Conservation (phyloP, 2,797 vertebrate species). For the Champsocephalus esox region DNA sequence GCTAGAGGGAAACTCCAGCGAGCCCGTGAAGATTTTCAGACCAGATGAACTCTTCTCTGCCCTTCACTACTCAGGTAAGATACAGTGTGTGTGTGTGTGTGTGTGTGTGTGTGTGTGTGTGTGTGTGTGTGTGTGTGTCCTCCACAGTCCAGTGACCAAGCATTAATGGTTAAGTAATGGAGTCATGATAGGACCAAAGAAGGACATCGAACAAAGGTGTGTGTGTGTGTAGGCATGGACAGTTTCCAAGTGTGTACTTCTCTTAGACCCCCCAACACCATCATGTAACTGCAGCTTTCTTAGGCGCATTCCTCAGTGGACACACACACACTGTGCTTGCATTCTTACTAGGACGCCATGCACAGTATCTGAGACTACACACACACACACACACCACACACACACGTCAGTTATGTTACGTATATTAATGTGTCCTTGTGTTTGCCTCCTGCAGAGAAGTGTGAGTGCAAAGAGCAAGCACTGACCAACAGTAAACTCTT, state of each 20-base stretch:
- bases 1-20: conserved; percentile 82
- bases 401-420: conserved; percentile 42
- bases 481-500: conserved; percentile 93
- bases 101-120: conserved; percentile 27
- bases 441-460: conserved; percentile 89
- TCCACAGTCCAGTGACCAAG: conserved; percentile 55
- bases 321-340: conserved; percentile 50
- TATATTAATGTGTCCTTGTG: conserved; percentile 65
- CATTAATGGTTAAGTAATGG: conserved; percentile 68
- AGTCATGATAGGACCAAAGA: conserved; percentile 43
- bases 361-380: conserved; percentile 54
- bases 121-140: conserved; percentile 11
- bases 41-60: conserved; percentile 95
- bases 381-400: conserved; percentile 26
- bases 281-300: conserved; percentile 66
- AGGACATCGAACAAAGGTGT: conserved; percentile 54
- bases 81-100: conserved; percentile 7
- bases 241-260: conserved; percentile 47
- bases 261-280: conserved; percentile 42
- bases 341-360: conserved; percentile 60
- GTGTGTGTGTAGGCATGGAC: conserved; percentile 27
- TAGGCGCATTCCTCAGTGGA: conserved; percentile 70
- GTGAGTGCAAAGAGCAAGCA: conserved; percentile 95
- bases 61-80: conserved; percentile 92
- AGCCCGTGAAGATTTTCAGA: conserved; percentile 88